Percentiles rank a stretch among this genome's conserved stretches.
Evolutionary conservation across 2,797 vertebrate species (phyloP).

Genomic region (Streptopelia turtur): DNA sequence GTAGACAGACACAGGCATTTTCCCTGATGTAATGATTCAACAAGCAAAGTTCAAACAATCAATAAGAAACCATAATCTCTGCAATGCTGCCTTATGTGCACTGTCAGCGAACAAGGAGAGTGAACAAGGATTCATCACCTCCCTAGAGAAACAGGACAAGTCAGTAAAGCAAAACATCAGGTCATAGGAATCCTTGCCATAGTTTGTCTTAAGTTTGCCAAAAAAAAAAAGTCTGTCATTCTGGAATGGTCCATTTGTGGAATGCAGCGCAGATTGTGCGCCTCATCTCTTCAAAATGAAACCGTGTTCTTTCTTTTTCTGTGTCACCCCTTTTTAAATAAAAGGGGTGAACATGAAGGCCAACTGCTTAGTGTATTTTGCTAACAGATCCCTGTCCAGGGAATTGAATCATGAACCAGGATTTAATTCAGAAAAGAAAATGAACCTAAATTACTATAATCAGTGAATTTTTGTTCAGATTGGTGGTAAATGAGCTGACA

Average conservation of each 20-base stretch:
- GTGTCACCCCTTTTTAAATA: not conserved
- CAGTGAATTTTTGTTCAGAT: not conserved
- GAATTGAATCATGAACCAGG: not conserved
- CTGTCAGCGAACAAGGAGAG: not conserved
- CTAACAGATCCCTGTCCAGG: not conserved
- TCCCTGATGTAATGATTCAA: slow-evolving; percentile 12
- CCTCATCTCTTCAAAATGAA: not conserved
- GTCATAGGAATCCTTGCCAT: not conserved
- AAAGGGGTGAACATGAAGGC: not conserved
- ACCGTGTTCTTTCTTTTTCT: not conserved
- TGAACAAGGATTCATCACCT: not conserved
- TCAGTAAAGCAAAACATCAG: not conserved
- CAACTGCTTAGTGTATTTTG: not conserved
- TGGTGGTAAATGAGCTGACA: not conserved
- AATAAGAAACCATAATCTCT: slow-evolving; percentile 2
- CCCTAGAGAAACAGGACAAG: not conserved
- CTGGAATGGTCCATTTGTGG: not conserved
- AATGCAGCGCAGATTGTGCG: not conserved
- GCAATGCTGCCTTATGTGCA: not conserved
- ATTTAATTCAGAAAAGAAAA: slow-evolving; percentile 20
- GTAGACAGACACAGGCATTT: not conserved
- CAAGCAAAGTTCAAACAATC: slow-evolving; percentile 38
- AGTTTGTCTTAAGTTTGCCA: not conserved
- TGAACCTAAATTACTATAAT: slow-evolving; percentile 13
- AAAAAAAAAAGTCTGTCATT: not conserved